Percentiles rank a stretch among this genome's conserved stretches.
These are phyloP conservation scores for Candoia aspera DNA, from an alignment of 2,113 vertebrate species.

Conservation along the genomic window DNA sequence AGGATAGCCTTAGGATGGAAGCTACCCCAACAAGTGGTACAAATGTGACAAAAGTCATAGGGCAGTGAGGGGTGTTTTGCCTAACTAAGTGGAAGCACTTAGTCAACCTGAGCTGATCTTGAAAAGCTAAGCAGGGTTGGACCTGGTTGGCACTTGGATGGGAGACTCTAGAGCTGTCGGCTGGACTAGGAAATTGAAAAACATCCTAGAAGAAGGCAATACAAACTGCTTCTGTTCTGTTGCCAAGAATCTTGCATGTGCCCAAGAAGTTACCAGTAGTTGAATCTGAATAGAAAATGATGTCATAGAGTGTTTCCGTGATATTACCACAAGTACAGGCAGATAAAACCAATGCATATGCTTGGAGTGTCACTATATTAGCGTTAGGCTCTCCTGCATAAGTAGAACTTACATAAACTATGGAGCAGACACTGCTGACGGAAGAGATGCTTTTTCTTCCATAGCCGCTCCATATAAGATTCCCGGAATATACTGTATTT, in stretches of 20 bases:
- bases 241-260: not conserved
- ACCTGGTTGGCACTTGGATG: not conserved
- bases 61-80: not conserved
- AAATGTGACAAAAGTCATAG: not conserved
- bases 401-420: not conserved
- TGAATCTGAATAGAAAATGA: not conserved
- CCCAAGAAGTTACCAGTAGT: not conserved
- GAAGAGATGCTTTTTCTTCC: not conserved
- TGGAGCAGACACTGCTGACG: too few species aligned
- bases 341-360: not conserved
- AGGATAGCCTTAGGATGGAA: not conserved
- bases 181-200: not conserved
- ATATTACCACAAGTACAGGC: not conserved
- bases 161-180: not conserved
- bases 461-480: not conserved
- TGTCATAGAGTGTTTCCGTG: not conserved
- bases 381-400: not conserved
- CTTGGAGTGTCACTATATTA: not conserved
- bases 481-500: not conserved
- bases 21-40: not conserved
- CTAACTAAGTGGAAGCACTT: not conserved
- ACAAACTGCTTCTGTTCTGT: not conserved
- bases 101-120: not conserved
- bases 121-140: not conserved
- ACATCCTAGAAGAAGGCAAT: not conserved